Base-by-base conservation (phyloP, 2,797 vertebrate species). In the Darevskia nairensis region DNA sequence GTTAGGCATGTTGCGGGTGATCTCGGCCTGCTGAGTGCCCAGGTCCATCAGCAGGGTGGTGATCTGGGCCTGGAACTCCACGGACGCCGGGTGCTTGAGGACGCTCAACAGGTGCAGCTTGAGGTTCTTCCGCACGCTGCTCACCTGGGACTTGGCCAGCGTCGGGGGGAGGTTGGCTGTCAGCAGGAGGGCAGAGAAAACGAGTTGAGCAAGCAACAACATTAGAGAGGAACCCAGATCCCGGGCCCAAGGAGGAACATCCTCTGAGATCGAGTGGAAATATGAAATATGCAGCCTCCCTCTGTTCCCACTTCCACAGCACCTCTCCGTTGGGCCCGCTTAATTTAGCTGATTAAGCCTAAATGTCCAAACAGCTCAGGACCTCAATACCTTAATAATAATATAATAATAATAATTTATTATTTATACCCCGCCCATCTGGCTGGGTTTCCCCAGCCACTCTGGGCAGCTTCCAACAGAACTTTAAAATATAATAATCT, bases 111-210 rank as follows among this genome's bases (percentile, higher is more conserved):
- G 93, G 88, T 99, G 98, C 46, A 99, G 94, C 95, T 99, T 99
- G 71, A 99, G 97, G 89, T 99, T 99, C 97, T 99, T 99, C 0
- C 98, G 94, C 10, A 99, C 98, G 0, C 98, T 99, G 97, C 98
- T 99, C 89, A 99, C 98, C 97, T 99, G 98, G 8, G 98, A 99
- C 91, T 99, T 99, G 92, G 98, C 98, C 96, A 99, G 89, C 0
- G 98, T 99, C 0, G 98, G 98, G 0, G 98, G 98, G 27, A 99
- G 95, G 94, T 99, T 99, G 59, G 98, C 98, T 99, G 90, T 1
- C 71, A 84, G 80, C 61, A 39, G 7, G 4, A 0, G 0, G 15
- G 32, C 7, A 61, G 1, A 0, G 1, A 3, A 50, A 59, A 10
- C 3, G 1, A 81, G 27, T 27, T 19, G 41, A 35, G 4, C 3